phyloP scores from a whole-genome alignment of 1,140 invertebrate genomes.

The Platyscapa corneri region DNA sequence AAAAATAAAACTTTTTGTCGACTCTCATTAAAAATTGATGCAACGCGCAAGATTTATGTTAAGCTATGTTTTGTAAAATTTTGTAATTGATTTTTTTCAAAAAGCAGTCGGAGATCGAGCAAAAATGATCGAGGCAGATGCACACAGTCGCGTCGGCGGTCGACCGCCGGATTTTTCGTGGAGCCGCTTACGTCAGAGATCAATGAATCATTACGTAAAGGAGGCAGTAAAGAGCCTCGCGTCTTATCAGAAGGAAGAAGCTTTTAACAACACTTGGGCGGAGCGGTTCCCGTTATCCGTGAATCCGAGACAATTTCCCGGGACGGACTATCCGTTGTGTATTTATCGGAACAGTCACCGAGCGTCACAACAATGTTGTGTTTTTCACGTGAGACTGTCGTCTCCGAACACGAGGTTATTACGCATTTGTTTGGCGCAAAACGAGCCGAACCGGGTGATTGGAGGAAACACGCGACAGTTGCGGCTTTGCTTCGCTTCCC shows the following conservation, averaged over 20 bases:
- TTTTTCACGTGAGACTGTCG: neutral
- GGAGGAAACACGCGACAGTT: neutral
- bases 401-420: neutral
- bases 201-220: conserved; percentile 55
- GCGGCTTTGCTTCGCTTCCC: neutral
- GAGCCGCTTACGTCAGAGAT: conserved; percentile 48
- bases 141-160: neutral
- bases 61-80: neutral
- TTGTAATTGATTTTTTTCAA: neutral
- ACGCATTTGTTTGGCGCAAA: neutral
- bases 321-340: neutral
- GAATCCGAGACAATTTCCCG: neutral
- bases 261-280: neutral
- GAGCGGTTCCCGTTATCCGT: neutral
- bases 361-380: too few relatives aligned
- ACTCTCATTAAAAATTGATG: neutral
- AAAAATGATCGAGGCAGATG: neutral
- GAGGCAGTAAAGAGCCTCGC: neutral
- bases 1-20: neutral
- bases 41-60: neutral
- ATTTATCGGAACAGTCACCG: neutral
- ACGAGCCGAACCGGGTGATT: conserved; percentile 11
- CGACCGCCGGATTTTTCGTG: neutral
- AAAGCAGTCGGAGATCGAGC: neutral
- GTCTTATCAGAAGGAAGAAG: conserved; percentile 17